A percentile compares a stretch with the other conserved stretches of the same genome.
phyloP scores from a whole-genome alignment of 2,113 vertebrate genomes.

The Pseudopodoces humilis region DNA sequence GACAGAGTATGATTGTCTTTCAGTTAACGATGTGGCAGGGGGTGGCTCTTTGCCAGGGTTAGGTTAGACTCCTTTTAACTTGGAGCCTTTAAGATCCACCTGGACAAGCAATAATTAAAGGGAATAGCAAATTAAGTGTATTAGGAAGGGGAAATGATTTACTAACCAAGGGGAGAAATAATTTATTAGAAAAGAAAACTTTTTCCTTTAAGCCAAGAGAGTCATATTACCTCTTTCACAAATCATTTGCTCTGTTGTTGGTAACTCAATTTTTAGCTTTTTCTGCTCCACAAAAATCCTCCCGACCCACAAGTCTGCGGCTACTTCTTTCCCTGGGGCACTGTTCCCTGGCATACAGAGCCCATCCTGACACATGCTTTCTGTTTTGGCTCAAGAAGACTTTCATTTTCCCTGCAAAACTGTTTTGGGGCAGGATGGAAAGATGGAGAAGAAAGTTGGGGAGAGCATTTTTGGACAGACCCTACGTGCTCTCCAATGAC shows the following conservation, averaged over 20 bases:
- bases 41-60: constrained; percentile 34
- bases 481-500: accelerated
- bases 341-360: not conserved
- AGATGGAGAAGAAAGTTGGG: not conserved
- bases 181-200: constrained; percentile 66
- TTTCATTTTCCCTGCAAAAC: not conserved
- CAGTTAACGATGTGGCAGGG: constrained; percentile 45
- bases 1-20: constrained; percentile 39
- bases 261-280: constrained; percentile 9
- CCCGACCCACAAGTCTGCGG: not conserved
- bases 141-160: constrained; percentile 63
- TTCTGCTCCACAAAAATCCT: not conserved
- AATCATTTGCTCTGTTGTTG: constrained; percentile 14
- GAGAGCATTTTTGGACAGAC: not conserved
- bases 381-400: not conserved
- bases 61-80: constrained; percentile 20
- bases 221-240: constrained; percentile 52
- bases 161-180: constrained; percentile 57
- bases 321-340: constrained; percentile 3
- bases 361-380: not conserved
- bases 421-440: not conserved
- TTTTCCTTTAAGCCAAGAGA: constrained; percentile 8
- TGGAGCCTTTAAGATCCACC: constrained; percentile 54
- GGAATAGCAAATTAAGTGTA: constrained; percentile 59
- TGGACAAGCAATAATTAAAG: constrained; percentile 64